Conservation (phyloP, 2,888 invertebrate species). For the Lasioglossum morio region DNA sequence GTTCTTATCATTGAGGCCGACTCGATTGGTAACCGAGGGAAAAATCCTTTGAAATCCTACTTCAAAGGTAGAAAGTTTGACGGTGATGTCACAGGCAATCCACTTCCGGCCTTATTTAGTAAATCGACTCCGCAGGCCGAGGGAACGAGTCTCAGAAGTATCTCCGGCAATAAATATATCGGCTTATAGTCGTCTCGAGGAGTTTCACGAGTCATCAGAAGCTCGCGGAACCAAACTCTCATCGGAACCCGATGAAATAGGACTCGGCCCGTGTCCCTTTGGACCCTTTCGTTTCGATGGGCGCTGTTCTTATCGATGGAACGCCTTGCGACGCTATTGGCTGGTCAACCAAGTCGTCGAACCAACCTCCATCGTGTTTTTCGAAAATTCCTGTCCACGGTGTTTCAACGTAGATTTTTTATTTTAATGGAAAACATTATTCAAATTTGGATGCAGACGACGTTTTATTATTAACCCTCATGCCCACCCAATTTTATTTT, state of each 20-base stretch:
- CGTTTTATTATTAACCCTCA: too few species aligned
- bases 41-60: conserved; percentile 56
- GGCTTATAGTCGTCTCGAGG: conserved; percentile 67
- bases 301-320: not conserved
- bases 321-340: not conserved
- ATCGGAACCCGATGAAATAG: conserved; percentile 62
- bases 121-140: conserved; percentile 62
- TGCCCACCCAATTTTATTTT: too few species aligned
- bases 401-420: not conserved
- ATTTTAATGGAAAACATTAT: not conserved
- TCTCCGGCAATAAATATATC: conserved; percentile 68
- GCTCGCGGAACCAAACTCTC: conserved; percentile 57
- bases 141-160: conserved; percentile 60
- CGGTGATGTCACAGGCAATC: conserved; percentile 65
- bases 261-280: conserved; percentile 36
- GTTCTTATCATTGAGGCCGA: conserved; percentile 25
- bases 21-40: conserved; percentile 17
- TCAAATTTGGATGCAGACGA: too few species aligned
- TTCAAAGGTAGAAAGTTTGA: conserved; percentile 60
- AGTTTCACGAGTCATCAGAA: conserved; percentile 69
- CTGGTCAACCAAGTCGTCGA: not conserved
- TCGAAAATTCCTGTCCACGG: not conserved
- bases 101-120: conserved; percentile 70
- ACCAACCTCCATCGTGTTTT: not conserved
- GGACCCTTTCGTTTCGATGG: conserved; percentile 33